These are phyloP conservation scores for Syrrhaptes paradoxus DNA, from an alignment of 2,113 vertebrate species.

Conservation along the genomic window DNA sequence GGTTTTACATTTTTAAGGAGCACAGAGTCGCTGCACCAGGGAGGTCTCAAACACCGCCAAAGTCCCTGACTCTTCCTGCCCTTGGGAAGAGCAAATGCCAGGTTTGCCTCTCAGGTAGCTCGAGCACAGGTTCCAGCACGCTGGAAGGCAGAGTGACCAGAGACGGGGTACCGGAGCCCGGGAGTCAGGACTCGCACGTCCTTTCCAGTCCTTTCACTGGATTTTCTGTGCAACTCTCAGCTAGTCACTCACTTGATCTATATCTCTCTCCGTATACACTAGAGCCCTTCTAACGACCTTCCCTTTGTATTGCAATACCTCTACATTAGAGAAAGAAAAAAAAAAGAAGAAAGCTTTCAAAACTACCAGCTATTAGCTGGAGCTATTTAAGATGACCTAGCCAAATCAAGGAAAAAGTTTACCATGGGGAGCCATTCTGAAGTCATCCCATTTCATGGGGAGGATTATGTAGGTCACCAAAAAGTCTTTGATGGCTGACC, in stretches of 20 bases:
- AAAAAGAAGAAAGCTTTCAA: neutral
- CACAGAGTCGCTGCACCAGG: accelerated
- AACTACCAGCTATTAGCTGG: neutral
- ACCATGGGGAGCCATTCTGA: neutral
- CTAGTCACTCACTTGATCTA: neutral
- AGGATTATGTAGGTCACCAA: slow-evolving; percentile 20
- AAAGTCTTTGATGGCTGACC: neutral
- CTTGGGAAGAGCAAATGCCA: neutral
- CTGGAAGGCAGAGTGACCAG: accelerated
- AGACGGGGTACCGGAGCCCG: accelerated
- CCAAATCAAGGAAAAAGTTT: neutral
- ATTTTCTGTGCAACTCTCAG: neutral
- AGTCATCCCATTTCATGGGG: neutral
- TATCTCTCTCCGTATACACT: neutral
- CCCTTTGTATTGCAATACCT: neutral
- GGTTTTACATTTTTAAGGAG: neutral
- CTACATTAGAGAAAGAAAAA: neutral
- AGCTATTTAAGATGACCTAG: neutral
- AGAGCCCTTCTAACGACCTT: neutral
- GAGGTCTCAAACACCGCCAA: neutral
- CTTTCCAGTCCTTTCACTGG: neutral
- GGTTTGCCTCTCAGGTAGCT: neutral
- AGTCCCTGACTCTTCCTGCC: neutral
- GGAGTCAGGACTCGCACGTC: neutral
- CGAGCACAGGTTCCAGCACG: accelerated